Percentiles rank a stretch among this genome's conserved stretches.
phyloP scores from a whole-genome alignment of 2,888 invertebrate genomes.

The Boloria selene region DNA sequence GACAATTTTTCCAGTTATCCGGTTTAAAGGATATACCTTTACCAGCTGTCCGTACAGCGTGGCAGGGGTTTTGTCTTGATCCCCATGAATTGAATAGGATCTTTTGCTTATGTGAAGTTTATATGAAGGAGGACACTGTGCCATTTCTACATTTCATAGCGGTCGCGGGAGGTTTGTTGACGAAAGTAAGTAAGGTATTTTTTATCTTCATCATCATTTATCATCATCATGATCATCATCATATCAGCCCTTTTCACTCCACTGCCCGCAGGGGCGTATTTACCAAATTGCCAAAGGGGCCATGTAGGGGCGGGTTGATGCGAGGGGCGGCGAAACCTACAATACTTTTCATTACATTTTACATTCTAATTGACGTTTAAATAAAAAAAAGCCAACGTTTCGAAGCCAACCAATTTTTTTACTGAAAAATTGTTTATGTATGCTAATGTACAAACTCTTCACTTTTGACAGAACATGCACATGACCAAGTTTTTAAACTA shows the following conservation, averaged over 20 bases:
- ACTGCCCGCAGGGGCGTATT: no score
- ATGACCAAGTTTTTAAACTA: not conserved
- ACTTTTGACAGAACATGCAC: no score
- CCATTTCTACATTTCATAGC: slow-evolving; percentile 89
- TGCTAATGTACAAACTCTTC: not conserved
- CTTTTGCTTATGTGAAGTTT: slow-evolving; percentile 87
- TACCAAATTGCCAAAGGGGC: no score
- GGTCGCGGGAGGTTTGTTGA: slow-evolving; percentile 86
- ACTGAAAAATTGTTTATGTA: no score
- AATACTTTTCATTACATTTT: no score
- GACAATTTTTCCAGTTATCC: slow-evolving; percentile 51
- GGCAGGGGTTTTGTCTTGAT: slow-evolving; percentile 86
- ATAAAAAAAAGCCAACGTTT: no score
- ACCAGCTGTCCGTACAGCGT: slow-evolving; percentile 64
- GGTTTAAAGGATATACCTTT: slow-evolving; percentile 65
- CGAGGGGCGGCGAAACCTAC: no score
- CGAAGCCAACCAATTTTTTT: no score
- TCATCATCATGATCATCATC: no score
- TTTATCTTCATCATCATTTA: not conserved
- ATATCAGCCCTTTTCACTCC: no score
- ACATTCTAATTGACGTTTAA: no score
- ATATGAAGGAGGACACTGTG: slow-evolving; percentile 79
- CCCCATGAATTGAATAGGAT: slow-evolving; percentile 85
- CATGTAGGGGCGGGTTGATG: no score
- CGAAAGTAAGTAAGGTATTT: slow-evolving; percentile 74